Evolutionary conservation across 2,888 invertebrate species (phyloP).

Genomic region (Entomobrya multifasciata): DNA sequence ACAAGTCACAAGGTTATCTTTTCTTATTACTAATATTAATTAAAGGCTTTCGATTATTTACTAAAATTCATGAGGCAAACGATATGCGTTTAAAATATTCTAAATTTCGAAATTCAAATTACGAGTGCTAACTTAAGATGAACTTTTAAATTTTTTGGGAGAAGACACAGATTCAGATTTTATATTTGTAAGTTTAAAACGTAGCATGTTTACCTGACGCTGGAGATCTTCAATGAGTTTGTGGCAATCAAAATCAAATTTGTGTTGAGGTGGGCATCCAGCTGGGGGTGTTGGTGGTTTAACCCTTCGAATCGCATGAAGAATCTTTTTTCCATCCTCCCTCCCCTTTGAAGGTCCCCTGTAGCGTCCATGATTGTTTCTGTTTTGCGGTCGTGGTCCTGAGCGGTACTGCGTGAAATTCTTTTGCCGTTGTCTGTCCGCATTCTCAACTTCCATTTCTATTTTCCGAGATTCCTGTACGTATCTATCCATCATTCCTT

Average conservation of each 20-base stretch:
- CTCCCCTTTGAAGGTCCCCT: too few species aligned
- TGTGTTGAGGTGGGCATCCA: background rate
- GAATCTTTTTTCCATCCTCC: conserved; percentile 5
- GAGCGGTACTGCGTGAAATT: background rate
- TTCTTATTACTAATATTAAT: too few species aligned
- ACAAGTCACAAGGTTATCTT: too few species aligned
- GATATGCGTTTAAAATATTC: too few species aligned
- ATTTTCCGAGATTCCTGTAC: background rate
- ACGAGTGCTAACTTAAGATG: too few species aligned
- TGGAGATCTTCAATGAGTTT: conserved; percentile 32
- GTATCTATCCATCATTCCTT: conserved; percentile 3
- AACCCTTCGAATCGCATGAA: conserved; percentile 13
- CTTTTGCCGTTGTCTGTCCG: background rate
- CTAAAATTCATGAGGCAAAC: too few species aligned
- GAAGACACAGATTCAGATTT: background rate
- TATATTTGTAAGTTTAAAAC: background rate
- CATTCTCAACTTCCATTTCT: conserved; percentile 31
- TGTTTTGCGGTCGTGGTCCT: too few species aligned
- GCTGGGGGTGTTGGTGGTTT: background rate
- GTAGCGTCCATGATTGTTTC: too few species aligned
- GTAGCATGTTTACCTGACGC: background rate
- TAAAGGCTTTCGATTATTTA: too few species aligned
- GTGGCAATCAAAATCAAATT: conserved; percentile 26
- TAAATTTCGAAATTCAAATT: too few species aligned
- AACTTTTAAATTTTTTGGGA: background rate